These are phyloP conservation scores for Tanypteryx hageni DNA, from an alignment of 2,888 invertebrate species.

Conservation along the genomic window DNA sequence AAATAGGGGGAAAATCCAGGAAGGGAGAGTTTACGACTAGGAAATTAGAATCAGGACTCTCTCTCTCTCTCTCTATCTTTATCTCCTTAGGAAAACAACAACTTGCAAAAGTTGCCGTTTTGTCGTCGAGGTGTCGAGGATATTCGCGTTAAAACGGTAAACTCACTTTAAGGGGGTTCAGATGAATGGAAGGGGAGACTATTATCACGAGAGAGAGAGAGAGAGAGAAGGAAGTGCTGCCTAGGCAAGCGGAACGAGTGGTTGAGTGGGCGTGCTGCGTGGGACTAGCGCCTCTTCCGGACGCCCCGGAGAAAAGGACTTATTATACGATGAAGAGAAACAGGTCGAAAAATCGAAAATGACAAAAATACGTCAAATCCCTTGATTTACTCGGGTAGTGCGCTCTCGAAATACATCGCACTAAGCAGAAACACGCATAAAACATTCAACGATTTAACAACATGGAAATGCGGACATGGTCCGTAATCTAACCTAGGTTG, in stretches of 20 bases:
- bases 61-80: background rate
- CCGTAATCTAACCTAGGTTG: too few relatives aligned
- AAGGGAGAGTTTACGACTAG: background rate
- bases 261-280: background rate
- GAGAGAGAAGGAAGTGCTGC: background rate
- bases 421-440: too few relatives aligned
- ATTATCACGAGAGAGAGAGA: background rate
- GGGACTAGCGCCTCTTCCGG: background rate
- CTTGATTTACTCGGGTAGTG: too few relatives aligned
- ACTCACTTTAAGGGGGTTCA: background rate
- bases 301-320: background rate
- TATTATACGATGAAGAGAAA: background rate
- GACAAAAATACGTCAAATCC: too few relatives aligned
- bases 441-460: too few relatives aligned
- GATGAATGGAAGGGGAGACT: background rate
- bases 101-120: background rate
- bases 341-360: too few relatives aligned
- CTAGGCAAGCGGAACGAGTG: background rate
- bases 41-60: background rate
- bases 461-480: too few relatives aligned
- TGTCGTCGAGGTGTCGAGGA: background rate
- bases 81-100: background rate
- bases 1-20: background rate
- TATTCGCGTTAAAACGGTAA: slow-evolving; percentile 7
- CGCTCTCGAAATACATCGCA: too few relatives aligned